phyloP scores from a whole-genome alignment of 2,113 vertebrate genomes.

The Forbesichthys papilliferus region DNA sequence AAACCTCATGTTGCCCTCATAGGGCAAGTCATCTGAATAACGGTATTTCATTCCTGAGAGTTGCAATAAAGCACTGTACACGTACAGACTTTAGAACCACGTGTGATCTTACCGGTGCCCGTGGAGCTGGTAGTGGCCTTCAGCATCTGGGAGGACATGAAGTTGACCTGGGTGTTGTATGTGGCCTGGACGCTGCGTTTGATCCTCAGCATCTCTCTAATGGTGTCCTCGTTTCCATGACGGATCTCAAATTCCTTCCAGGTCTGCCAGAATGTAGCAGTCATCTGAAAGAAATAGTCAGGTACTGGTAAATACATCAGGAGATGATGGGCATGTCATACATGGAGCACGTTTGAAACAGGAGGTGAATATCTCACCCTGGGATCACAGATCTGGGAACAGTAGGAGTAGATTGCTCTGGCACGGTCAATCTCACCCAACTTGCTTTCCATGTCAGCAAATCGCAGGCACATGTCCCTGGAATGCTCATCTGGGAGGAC shows the following conservation, averaged over 20 bases:
- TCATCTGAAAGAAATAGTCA: slow-evolving; percentile 72
- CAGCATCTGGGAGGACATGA: slow-evolving; percentile 94
- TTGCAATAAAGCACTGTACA: too few species aligned
- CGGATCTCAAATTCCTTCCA: slow-evolving; percentile 96
- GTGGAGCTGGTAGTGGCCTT: slow-evolving; percentile 85
- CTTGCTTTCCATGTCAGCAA: slow-evolving; percentile 93
- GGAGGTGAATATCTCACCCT: slow-evolving; percentile 69
- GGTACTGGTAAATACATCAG: background rate
- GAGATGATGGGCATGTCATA: background rate
- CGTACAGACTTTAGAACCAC: background rate
- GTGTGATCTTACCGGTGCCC: slow-evolving; percentile 75
- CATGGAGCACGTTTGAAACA: background rate
- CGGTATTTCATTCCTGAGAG: too few species aligned
- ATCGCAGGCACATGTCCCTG: slow-evolving; percentile 91
- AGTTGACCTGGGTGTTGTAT: slow-evolving; percentile 96
- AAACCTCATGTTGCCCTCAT: too few species aligned
- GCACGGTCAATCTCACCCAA: slow-evolving; percentile 91
- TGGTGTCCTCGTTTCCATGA: slow-evolving; percentile 93
- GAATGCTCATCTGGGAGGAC: slow-evolving; percentile 89
- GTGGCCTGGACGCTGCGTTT: slow-evolving; percentile 94
- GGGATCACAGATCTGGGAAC: slow-evolving; percentile 94
- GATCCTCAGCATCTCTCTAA: slow-evolving; percentile 90
- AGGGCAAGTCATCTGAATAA: too few species aligned
- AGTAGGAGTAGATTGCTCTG: slow-evolving; percentile 92
- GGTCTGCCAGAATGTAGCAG: slow-evolving; percentile 87